Percentiles rank a stretch among this genome's conserved stretches.
These are phyloP conservation scores for Monoplex corrugatus DNA, from an alignment of 2,888 invertebrate genomes.

Conservation along the genomic window DNA sequence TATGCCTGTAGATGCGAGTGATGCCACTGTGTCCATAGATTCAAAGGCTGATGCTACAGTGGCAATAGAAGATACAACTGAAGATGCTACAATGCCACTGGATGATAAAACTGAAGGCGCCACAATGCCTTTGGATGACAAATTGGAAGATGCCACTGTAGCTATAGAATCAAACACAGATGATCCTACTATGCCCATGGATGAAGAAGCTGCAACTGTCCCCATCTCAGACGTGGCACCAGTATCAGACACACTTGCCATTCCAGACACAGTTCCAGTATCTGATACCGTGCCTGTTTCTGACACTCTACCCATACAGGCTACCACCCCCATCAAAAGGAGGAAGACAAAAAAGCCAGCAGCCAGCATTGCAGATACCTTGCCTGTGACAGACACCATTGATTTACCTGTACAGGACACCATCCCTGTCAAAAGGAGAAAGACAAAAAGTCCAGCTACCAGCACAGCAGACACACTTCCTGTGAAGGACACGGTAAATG, in stretches of 20 bases:
- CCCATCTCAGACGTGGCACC: background rate
- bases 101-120: background rate
- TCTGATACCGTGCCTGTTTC: conserved; percentile 12
- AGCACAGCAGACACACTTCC: background rate
- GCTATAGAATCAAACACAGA: background rate
- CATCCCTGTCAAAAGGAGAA: too few species aligned
- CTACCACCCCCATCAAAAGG: background rate
- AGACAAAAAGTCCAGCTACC: background rate
- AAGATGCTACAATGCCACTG: conserved; percentile 17
- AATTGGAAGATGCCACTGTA: background rate
- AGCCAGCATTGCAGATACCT: background rate
- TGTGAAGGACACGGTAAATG: background rate
- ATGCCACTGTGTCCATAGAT: background rate
- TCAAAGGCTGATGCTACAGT: background rate
- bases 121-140: conserved; percentile 10
- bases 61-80: background rate
- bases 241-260: background rate
- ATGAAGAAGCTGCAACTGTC: background rate
- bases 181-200: conserved; percentile 4
- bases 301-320: background rate
- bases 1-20: background rate
- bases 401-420: background rate
- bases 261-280: background rate
- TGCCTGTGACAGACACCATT: background rate
- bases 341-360: background rate